A percentile compares a stretch with the other conserved stretches of the same genome.
phyloP scores from a whole-genome alignment of 2,797 vertebrate genomes.

The Chaunax sp. region DNA sequence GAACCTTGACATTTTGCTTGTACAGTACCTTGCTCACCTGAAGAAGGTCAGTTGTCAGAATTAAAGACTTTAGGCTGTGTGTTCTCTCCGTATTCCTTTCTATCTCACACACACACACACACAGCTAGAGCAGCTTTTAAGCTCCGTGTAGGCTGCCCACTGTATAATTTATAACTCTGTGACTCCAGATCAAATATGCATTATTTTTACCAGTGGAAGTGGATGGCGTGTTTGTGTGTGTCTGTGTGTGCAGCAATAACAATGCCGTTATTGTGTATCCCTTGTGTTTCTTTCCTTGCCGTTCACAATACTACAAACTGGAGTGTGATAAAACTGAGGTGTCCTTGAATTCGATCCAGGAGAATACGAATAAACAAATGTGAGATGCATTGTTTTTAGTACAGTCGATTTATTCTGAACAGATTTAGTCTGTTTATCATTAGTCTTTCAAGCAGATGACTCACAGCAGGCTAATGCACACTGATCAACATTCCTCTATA shows the following conservation, averaged over 20 bases:
- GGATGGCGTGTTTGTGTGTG: slow-evolving; percentile 8
- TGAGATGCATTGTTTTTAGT: neutral
- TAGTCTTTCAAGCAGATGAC: slow-evolving; percentile 14
- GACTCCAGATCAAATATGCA: slow-evolving; percentile 71
- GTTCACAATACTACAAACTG: neutral
- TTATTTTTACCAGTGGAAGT: slow-evolving; percentile 53
- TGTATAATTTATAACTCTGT: slow-evolving; percentile 73
- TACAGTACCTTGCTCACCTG: too few species aligned
- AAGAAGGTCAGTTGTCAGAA: too few species aligned
- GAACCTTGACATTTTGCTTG: slow-evolving; percentile 6
- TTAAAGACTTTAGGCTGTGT: slow-evolving; percentile 28
- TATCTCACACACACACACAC: neutral
- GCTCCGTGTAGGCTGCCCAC: slow-evolving; percentile 45
- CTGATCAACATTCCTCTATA: slow-evolving; percentile 2
- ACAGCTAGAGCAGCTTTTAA: slow-evolving; percentile 55
- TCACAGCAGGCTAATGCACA: too few species aligned
- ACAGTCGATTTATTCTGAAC: slow-evolving; percentile 3
- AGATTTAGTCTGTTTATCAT: too few species aligned
- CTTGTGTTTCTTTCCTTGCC: neutral
- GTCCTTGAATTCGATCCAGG: neutral
- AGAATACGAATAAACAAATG: neutral
- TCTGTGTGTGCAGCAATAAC: neutral
- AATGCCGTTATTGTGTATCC: neutral
- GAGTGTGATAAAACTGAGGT: neutral
- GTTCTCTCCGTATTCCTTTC: slow-evolving; percentile 16